Percentiles rank a stretch among this genome's conserved stretches.
Conservation (phyloP, 2,888 invertebrate species). For the Helicoverpa assulta region DNA sequence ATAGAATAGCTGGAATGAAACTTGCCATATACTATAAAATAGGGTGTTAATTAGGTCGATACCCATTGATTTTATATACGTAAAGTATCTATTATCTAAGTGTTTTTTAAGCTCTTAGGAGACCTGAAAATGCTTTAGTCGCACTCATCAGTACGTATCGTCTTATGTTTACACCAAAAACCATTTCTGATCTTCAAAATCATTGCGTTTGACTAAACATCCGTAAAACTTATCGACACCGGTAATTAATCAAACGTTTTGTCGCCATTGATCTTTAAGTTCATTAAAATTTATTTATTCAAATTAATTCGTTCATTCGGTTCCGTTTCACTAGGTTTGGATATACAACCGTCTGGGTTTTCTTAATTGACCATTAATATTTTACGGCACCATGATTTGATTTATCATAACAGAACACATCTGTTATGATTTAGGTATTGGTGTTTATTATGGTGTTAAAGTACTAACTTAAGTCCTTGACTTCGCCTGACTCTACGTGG, state of each 20-base stretch:
- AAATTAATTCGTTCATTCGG: slow-evolving; percentile 30
- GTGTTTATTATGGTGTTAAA: background rate
- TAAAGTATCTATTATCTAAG: too few relatives aligned
- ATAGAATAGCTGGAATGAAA: too few relatives aligned
- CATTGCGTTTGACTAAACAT: background rate
- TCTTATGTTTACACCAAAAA: too few relatives aligned
- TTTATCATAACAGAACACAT: slow-evolving; percentile 1
- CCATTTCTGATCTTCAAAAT: background rate
- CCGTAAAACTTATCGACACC: slow-evolving; percentile 6
- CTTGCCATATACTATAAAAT: too few relatives aligned
- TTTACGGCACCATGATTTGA: background rate
- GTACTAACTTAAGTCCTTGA: too few relatives aligned
- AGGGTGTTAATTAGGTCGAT: too few relatives aligned
- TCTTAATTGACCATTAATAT: background rate
- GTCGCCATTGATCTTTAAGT: slow-evolving; percentile 27
- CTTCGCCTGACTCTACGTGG: too few relatives aligned
- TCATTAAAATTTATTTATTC: slow-evolving; percentile 40
- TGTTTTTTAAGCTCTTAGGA: too few relatives aligned
- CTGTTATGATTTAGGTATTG: too few relatives aligned
- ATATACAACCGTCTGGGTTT: slow-evolving; percentile 5
- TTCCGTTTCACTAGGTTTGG: slow-evolving; percentile 33
- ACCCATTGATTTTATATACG: too few relatives aligned
- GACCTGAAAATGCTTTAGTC: too few relatives aligned
- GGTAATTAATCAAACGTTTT: slow-evolving; percentile 25
- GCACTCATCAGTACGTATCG: too few relatives aligned